phyloP scores from a whole-genome alignment of 2,888 invertebrate genomes.

The Apotomis turbidana region DNA sequence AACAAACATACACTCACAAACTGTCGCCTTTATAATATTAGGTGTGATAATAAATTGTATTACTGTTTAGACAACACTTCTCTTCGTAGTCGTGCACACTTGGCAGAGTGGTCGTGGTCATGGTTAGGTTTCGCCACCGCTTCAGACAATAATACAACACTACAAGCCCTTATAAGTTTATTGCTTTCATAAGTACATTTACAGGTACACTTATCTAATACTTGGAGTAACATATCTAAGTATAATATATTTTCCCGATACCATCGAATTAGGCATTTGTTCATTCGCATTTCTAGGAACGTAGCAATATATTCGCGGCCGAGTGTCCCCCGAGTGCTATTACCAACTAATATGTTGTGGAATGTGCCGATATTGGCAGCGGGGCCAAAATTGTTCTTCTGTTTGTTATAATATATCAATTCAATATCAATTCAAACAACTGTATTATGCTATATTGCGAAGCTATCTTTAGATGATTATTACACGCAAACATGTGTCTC shows the following conservation, averaged over 20 bases:
- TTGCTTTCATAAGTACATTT: no score
- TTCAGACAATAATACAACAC: no score
- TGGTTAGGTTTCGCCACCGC: no score
- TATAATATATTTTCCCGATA: background rate
- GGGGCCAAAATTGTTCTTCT: slow-evolving; percentile 10
- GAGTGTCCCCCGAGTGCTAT: slow-evolving; percentile 11
- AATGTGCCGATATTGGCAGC: slow-evolving; percentile 18
- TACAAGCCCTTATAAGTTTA: no score
- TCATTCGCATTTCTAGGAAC: background rate
- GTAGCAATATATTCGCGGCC: background rate
- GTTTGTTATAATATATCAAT: slow-evolving; percentile 6
- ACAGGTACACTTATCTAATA: no score
- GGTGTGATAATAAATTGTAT: no score
- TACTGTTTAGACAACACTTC: no score
- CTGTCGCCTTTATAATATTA: no score
- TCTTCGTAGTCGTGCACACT: no score
- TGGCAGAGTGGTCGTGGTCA: no score
- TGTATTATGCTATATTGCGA: background rate
- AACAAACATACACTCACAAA: no score
- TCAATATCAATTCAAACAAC: slow-evolving; percentile 7
- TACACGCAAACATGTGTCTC: background rate
- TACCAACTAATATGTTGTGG: slow-evolving; percentile 15
- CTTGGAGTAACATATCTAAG: background rate
- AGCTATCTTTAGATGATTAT: background rate
- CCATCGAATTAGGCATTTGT: background rate